These are phyloP conservation scores for Leptoteleia sp. DNA, from an alignment of 1,140 invertebrate genomes.

Conservation along the genomic window DNA sequence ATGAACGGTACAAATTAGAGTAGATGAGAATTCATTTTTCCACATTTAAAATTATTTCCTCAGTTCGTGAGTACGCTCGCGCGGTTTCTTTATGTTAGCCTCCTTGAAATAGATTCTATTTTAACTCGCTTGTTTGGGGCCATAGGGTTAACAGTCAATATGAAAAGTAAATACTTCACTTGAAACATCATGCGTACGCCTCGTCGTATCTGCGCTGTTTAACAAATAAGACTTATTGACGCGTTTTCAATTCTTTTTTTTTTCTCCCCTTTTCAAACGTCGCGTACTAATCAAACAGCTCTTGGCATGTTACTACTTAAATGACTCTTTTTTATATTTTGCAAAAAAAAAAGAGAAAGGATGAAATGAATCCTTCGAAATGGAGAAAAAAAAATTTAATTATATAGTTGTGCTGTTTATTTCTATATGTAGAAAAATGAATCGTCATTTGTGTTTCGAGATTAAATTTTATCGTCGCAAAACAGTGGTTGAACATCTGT, in stretches of 20 bases:
- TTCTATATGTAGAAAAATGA: background rate
- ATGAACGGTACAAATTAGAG: conserved; percentile 40
- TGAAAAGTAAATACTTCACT: conserved; percentile 29
- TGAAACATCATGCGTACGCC: background rate
- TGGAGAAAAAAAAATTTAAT: too few species aligned
- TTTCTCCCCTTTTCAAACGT: too few species aligned
- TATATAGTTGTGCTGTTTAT: background rate
- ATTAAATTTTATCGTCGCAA: conserved; percentile 9
- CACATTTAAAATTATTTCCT: conserved; percentile 45
- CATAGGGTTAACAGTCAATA: conserved; percentile 28
- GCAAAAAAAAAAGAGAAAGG: too few species aligned
- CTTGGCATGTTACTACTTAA: too few species aligned
- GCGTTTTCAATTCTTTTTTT: background rate
- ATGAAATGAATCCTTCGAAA: too few species aligned
- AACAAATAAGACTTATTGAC: too few species aligned
- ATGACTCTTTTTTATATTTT: too few species aligned
- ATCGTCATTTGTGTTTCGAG: too few species aligned
- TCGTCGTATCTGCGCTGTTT: too few species aligned
- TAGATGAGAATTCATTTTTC: conserved; percentile 46
- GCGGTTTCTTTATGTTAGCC: conserved; percentile 16
- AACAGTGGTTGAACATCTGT: background rate
- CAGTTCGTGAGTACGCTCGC: conserved; percentile 9
- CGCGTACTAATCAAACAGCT: too few species aligned
- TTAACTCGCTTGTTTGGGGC: conserved; percentile 22
- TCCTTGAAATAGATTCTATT: conserved; percentile 26